Percentiles rank a stretch among this genome's conserved stretches.
Conservation (phyloP, 2,113 vertebrate species). For the Isurus oxyrinchus region DNA sequence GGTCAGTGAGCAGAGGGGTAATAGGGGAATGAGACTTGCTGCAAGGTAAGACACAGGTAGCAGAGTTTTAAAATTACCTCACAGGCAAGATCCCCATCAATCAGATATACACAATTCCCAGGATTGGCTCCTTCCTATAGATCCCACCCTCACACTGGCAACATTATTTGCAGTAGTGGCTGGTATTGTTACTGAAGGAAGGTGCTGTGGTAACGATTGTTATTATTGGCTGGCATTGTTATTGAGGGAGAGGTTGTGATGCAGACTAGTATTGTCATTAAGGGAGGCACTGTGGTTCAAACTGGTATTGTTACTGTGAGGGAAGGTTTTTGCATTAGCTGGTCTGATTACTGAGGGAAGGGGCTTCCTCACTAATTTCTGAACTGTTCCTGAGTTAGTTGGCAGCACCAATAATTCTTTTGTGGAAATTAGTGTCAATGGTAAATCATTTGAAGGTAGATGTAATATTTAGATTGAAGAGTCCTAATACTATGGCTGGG, state of each 20-base stretch:
- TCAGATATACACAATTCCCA: background rate
- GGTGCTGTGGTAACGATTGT: background rate
- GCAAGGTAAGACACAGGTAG: background rate
- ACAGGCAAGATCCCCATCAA: background rate
- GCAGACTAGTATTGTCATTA: background rate
- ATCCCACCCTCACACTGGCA: background rate
- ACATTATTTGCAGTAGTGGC: background rate
- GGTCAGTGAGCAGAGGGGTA: background rate
- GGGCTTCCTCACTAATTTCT: background rate
- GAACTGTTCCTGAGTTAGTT: background rate
- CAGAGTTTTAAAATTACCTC: background rate
- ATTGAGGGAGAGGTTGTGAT: background rate
- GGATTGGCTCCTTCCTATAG: background rate
- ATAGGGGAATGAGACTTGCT: background rate
- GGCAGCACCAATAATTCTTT: background rate
- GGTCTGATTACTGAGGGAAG: background rate
- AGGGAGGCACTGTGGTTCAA: background rate
- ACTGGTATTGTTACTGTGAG: background rate
- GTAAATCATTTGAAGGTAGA: background rate
- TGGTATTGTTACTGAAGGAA: background rate
- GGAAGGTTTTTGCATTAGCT: background rate
- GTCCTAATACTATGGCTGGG: background rate
- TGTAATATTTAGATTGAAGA: background rate
- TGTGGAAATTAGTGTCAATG: background rate
- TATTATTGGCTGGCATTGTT: background rate